phyloP scores from a whole-genome alignment of 2,113 vertebrate genomes.

The Muntiacus muntjak region DNA sequence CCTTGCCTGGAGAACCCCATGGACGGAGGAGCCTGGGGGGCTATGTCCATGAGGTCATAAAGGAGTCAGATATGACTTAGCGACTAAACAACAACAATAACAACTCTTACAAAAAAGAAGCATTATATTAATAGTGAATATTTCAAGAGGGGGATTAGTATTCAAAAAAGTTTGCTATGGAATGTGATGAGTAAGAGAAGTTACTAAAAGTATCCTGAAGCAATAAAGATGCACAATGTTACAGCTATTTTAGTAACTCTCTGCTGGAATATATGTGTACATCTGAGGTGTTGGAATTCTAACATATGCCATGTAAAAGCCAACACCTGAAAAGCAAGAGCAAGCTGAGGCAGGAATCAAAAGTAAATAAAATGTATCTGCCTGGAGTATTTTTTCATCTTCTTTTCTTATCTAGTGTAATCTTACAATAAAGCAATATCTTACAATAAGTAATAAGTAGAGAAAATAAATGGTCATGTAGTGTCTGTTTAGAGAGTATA shows the following conservation, averaged over 20 bases:
- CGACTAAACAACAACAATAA: neutral
- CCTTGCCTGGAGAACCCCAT: neutral
- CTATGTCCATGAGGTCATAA: neutral
- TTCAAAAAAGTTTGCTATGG: neutral
- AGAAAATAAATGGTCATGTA: neutral
- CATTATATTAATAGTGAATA: neutral
- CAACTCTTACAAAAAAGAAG: neutral
- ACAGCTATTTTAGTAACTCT: conserved; percentile 7
- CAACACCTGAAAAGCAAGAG: neutral
- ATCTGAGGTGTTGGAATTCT: neutral
- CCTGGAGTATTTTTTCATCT: neutral
- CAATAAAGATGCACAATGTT: conserved; percentile 8
- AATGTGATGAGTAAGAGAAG: neutral
- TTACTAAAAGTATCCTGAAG: neutral
- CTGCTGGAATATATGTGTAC: neutral
- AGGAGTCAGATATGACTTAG: neutral
- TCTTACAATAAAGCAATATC: neutral
- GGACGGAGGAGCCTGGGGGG: neutral
- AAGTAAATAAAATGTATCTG: neutral
- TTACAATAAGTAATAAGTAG: neutral
- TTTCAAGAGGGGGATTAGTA: neutral
- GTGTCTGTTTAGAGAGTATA: neutral
- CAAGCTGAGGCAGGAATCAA: neutral
- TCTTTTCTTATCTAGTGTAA: neutral
- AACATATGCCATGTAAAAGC: neutral